Conservation (phyloP, 1,140 invertebrate genomes). For the Macrostomum lignano region DNA sequence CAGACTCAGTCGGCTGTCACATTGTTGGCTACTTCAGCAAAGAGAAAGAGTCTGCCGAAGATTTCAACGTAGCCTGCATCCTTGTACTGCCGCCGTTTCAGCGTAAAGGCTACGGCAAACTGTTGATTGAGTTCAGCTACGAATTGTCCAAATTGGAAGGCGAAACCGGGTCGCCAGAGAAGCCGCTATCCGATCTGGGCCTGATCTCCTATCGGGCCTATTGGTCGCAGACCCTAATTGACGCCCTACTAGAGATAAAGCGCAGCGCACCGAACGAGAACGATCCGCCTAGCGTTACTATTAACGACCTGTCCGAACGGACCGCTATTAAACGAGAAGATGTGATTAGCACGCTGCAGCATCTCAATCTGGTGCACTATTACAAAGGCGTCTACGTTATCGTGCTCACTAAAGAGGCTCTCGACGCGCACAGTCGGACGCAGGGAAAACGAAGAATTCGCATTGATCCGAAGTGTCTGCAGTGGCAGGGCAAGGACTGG, state of each 20-base stretch:
- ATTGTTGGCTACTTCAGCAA: conserved; percentile 99
- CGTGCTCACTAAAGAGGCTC: conserved; percentile 59
- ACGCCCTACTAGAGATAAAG: too few relatives aligned
- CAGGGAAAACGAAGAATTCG: conserved; percentile 49
- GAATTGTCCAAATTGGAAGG: conserved; percentile 71
- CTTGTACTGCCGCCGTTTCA: conserved; percentile 91
- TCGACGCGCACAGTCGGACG: conserved; percentile 53
- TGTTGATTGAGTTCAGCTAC: conserved; percentile 97
- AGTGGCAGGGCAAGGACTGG: conserved; percentile 98
- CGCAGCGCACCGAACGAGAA: too few relatives aligned
- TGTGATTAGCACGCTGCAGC: conserved; percentile 82
- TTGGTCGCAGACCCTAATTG: conserved; percentile 82
- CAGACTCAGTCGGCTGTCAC: conserved; percentile 43
- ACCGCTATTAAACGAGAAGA: conserved; percentile 97
- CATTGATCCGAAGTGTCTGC: conserved; percentile 76
- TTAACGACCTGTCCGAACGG: conserved; percentile 82
- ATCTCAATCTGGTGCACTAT: conserved; percentile 85
- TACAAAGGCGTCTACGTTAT: conserved; percentile 97
- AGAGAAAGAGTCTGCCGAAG: conserved; percentile 95
- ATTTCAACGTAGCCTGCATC: conserved; percentile 98
- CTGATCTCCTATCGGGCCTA: conserved; percentile 88
- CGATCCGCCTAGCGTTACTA: too few relatives aligned
- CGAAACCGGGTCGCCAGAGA: conserved; percentile 92
- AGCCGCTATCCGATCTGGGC: conserved; percentile 80
- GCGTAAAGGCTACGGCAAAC: conserved; percentile 83